phyloP scores from a whole-genome alignment of 2,797 vertebrate species.

The Polyboroides typus region DNA sequence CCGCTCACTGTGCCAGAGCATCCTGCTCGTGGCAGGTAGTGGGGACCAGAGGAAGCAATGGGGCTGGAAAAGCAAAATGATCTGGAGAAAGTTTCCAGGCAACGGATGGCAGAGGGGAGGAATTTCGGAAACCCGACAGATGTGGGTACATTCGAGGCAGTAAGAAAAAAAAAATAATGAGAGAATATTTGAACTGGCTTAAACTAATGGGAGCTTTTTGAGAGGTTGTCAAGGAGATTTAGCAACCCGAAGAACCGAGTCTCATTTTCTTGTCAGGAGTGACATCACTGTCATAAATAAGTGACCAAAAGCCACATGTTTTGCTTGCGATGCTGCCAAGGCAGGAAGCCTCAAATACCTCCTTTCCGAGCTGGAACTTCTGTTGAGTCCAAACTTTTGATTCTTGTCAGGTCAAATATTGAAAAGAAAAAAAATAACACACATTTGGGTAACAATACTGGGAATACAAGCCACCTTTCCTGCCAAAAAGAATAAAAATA shows the following conservation, averaged over 20 bases:
- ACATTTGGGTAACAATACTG: not conserved
- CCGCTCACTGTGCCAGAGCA: accelerated
- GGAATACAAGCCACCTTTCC: not conserved
- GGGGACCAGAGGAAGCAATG: accelerated
- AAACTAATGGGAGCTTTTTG: not conserved
- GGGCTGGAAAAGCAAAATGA: not conserved
- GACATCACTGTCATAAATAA: not conserved
- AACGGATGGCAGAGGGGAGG: not conserved
- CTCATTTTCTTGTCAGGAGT: slow-evolving; percentile 20
- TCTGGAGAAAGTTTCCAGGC: not conserved
- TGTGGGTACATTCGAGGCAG: not conserved
- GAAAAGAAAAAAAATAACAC: not conserved
- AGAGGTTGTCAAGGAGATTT: not conserved
- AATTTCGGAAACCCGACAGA: not conserved
- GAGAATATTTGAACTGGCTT: not conserved
- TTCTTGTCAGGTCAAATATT: not conserved
- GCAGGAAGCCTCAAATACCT: slow-evolving; percentile 28
- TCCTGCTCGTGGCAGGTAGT: not conserved
- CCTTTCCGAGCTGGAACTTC: not conserved
- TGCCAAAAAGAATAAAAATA: not conserved
- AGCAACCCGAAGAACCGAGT: not conserved
- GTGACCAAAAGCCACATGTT: slow-evolving; percentile 1
- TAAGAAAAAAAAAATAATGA: not conserved
- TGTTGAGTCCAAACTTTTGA: not conserved
- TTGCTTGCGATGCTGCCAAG: not conserved